These are phyloP conservation scores for Smutsia gigantea DNA, from an alignment of 2,797 vertebrate species.

Conservation along the genomic window DNA sequence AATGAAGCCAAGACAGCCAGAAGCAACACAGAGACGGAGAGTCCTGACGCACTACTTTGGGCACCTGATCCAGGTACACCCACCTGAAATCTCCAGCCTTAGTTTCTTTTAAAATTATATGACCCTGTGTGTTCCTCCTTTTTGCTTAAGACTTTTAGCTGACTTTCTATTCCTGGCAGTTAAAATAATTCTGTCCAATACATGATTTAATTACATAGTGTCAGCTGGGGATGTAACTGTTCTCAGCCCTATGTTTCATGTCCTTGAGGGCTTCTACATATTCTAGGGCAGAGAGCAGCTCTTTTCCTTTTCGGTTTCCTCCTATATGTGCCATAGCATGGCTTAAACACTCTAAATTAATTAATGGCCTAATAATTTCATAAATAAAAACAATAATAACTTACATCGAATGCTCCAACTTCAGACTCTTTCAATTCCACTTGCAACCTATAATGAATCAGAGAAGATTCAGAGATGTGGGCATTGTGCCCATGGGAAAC, in stretches of 20 bases:
- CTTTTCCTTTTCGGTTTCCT: background rate
- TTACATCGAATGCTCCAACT: constrained; percentile 85
- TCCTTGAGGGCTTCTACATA: background rate
- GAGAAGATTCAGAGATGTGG: background rate
- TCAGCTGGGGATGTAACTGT: background rate
- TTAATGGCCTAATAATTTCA: background rate
- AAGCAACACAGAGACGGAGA: background rate
- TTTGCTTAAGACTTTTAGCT: background rate
- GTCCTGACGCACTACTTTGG: background rate
- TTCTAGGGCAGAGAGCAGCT: background rate
- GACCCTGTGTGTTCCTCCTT: background rate
- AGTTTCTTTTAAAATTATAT: background rate
- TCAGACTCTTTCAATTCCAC: constrained; percentile 85
- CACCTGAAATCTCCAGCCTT: constrained; percentile 9
- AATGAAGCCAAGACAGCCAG: background rate
- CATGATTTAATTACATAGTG: background rate
- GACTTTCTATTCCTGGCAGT: background rate
- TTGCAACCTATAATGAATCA: constrained; percentile 76
- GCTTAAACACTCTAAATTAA: background rate
- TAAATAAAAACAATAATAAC: constrained; percentile 53
- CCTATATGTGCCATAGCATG: background rate
- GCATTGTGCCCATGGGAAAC: background rate
- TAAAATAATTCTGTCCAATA: background rate
- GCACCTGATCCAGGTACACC: background rate
- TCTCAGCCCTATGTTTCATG: background rate